Conservation (phyloP, 1,140 invertebrate species). For the Marisa cornuarietis region DNA sequence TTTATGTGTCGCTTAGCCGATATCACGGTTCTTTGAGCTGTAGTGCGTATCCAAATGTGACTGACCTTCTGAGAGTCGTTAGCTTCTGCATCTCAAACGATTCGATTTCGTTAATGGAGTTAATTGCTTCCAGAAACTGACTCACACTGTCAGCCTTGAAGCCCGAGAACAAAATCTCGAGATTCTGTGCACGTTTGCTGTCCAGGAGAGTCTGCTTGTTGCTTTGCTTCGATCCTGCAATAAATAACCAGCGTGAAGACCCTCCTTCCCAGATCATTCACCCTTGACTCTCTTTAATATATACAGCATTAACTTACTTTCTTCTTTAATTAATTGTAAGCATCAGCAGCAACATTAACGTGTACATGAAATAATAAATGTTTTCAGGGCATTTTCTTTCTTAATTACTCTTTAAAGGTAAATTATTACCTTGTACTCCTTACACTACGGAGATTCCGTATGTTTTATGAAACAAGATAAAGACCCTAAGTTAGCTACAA, state of each 20-base stretch:
- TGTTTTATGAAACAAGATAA: too few relatives aligned
- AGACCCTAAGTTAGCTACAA: too few relatives aligned
- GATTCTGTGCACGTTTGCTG: constrained; percentile 41
- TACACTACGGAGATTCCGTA: too few relatives aligned
- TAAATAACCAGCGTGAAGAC: too few relatives aligned
- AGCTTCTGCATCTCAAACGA: constrained; percentile 44
- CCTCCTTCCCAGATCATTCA: too few relatives aligned
- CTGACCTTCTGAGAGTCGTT: constrained; percentile 36
- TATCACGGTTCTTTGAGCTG: background rate
- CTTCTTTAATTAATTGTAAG: background rate
- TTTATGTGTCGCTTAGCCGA: background rate
- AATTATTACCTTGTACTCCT: too few relatives aligned
- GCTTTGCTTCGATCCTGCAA: background rate
- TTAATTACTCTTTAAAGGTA: too few relatives aligned
- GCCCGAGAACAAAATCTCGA: constrained; percentile 46
- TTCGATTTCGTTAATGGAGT: constrained; percentile 37
- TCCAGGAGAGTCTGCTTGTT: constrained; percentile 38
- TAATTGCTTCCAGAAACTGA: constrained; percentile 31
- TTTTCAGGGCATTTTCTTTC: too few relatives aligned
- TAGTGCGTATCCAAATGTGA: background rate
- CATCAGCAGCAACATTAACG: too few relatives aligned
- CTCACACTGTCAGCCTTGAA: constrained; percentile 34
- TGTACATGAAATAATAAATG: too few relatives aligned
- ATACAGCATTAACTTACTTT: too few relatives aligned
- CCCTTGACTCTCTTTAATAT: too few relatives aligned